Evolutionary conservation across 2,797 vertebrate species (phyloP), one percentile per base, ranked within the genome.

Genomic region (Triplophysa bombifrons): DNA sequence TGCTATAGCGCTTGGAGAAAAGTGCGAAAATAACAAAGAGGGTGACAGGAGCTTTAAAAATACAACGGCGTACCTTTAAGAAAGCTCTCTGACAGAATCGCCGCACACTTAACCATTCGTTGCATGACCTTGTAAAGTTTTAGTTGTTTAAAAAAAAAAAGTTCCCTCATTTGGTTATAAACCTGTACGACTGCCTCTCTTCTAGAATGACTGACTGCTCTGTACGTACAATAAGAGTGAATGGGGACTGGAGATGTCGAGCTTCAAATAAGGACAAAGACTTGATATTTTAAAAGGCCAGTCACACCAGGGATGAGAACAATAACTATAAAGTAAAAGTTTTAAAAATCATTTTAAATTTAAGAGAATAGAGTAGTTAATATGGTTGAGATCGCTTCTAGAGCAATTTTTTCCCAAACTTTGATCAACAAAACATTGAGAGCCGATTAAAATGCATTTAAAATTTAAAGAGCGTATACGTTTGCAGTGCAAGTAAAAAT

Each of bases 31-130:
- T 44, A 63, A 67, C 30, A 67, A 51, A 38, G 27, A 76, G 17
- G 38, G 41, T 76, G 74, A 76, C 74, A 56, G 63, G 41, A 25
- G 74, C 27, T 58, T 67, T 51, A 6, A 76, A 38, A 76, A 76
- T 19, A 58, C 34, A 58, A 50, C 14, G 5, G 2, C 61, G 9
- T 53, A 65, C 20, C 56, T 60, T 60, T 60, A 25, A 60, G 20
- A 48, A 48, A 30, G 16, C 2, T 56, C 20, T 55, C 50, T 67
- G 74, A 17, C 2, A 44, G 63, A 9, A 67, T 76, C 10, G 2
- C 8, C 63, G 11, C 34, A 67, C 63, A 30, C 51, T 67, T 44
- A 67, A 17, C 22, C 3, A 67, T 44, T 76, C 12, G 11, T 46
- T 56, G 30, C 60, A 27, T 60, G 38, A 19, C 13, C 20, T 55